Evolutionary conservation across 2,113 vertebrate species (phyloP), one percentile per base, ranked within the genome.

Genomic region (Hypocryptadius cinnamomeus): DNA sequence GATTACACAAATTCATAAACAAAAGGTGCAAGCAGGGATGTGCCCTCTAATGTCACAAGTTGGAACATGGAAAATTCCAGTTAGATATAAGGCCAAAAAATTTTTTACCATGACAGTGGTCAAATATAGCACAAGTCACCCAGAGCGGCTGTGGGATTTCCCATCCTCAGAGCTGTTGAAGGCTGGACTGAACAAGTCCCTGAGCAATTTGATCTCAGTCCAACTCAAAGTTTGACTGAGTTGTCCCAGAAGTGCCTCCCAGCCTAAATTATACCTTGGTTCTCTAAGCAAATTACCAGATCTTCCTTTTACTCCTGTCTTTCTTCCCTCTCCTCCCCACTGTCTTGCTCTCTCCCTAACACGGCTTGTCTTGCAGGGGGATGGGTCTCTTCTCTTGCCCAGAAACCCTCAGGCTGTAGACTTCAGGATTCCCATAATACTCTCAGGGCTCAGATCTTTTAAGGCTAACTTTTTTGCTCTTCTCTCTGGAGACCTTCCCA

Each of bases 21-120:
- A 93, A 88, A 93, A 92, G 68, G 18, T 88, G 56, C 79, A 90
- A 90, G 85, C 51, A 94, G 76, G 76, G 77, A 88, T 94, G 88
- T 96, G 95, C 85, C 79, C 56, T 94, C 56, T 59, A 82, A 94
- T 93, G 95, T 92, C 93, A 80, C 79, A 93, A 83, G 87, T 54
- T 83, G 35, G 39, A 92, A 91, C 90, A 83, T 0, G 76, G 85
- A 95, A 95, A 95, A 96, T 92, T 94, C 85, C 93, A 50, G 35
- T 51, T 65, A 59, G 54, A 87, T 44, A 8, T 23, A 87, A 79
- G 37, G 68, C 76, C 68, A 93, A 88, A 90, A 82, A 31, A 2
- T 30, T 33, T 84, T 92, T 95, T 92, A 87, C 74, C 50, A 8
- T 77, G 78, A 65, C 31, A 1, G 27, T 83, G 85, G 79, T 83